phyloP scores from a whole-genome alignment of 2,797 vertebrate genomes.

The Petrocephalus sullivani region DNA sequence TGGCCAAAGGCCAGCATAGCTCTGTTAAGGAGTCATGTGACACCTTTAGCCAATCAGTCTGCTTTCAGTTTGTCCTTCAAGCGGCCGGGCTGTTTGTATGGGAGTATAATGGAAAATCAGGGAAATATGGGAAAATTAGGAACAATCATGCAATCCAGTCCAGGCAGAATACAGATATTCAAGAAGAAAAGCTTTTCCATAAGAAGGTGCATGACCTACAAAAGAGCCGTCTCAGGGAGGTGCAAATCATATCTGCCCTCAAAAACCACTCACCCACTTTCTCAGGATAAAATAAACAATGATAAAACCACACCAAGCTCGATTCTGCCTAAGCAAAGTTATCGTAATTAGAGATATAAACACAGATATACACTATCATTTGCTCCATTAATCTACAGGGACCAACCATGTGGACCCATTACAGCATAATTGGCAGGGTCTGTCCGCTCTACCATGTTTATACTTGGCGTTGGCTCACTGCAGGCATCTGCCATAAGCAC shows the following conservation, averaged over 20 bases:
- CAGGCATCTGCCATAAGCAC: neutral
- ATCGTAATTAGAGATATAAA: neutral
- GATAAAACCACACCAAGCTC: neutral
- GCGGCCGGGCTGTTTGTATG: neutral
- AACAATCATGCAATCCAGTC: neutral
- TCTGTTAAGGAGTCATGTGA: neutral
- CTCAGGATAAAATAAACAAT: neutral
- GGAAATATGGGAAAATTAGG: neutral
- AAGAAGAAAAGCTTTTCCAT: neutral
- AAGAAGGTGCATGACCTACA: neutral
- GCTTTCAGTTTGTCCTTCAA: neutral
- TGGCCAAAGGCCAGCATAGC: neutral
- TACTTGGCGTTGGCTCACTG: neutral
- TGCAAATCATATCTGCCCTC: neutral
- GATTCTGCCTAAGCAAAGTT: neutral
- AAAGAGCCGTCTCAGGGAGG: neutral
- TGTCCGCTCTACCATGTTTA: neutral
- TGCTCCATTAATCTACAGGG: neutral
- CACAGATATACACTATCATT: neutral
- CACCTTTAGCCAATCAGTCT: neutral
- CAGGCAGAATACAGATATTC: neutral
- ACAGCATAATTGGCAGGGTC: neutral
- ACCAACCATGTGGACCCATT: neutral
- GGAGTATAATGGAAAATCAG: neutral
- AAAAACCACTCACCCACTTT: neutral